Conservation (phyloP, 1,140 invertebrate species). For the Aradophagus sp. region DNA sequence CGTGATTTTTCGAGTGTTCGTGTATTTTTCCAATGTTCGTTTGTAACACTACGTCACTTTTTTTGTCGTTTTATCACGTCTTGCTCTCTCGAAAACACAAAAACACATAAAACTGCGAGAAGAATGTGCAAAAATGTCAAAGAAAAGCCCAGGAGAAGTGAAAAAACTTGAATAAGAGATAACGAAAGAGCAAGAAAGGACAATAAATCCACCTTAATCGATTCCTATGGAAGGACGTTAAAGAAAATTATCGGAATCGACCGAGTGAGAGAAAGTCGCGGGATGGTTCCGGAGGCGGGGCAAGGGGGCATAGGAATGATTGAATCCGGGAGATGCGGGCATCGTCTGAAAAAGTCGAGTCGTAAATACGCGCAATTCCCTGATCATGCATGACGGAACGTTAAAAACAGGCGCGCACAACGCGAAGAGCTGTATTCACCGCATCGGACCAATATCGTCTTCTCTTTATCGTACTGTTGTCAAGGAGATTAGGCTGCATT, state of each 20-base stretch:
- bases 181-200: too few species aligned
- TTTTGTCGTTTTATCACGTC: too few species aligned
- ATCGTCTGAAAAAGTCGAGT: slow-evolving; percentile 45
- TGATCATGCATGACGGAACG: slow-evolving; percentile 10
- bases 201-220: too few species aligned
- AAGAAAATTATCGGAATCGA: slow-evolving; percentile 19
- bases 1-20: too few species aligned
- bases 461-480: slow-evolving; percentile 49
- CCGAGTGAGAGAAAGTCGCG: slow-evolving; percentile 5
- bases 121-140: too few species aligned
- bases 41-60: too few species aligned
- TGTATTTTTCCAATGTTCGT: too few species aligned
- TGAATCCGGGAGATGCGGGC: slow-evolving; percentile 38
- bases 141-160: not conserved
- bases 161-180: too few species aligned
- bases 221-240: too few species aligned
- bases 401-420: slow-evolving; percentile 15
- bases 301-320: slow-evolving; percentile 18
- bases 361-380: slow-evolving; percentile 30
- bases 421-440: slow-evolving; percentile 23
- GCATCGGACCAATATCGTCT: slow-evolving; percentile 48
- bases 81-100: too few species aligned
- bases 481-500: slow-evolving; percentile 45
- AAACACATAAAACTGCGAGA: too few species aligned
- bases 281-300: slow-evolving; percentile 3